Evolutionary conservation across 2,888 invertebrate genomes (phyloP).

Genomic region (Ophion slaviceki): DNA sequence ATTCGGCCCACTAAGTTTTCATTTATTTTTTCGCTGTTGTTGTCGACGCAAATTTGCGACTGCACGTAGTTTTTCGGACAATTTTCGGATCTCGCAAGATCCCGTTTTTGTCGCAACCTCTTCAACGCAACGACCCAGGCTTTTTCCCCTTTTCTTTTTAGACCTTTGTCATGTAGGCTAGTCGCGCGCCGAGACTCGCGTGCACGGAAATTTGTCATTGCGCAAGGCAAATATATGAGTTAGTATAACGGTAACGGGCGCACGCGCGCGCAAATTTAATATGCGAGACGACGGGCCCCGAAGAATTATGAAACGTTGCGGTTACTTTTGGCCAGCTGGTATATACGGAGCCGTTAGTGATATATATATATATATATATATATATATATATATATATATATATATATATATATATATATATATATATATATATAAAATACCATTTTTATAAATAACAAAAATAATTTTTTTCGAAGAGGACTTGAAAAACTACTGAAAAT

Average conservation of each 20-base stretch:
- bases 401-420: no score
- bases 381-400: no score
- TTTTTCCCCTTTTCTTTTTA: slow-evolving; percentile 5
- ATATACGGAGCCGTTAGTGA: slow-evolving; percentile 24
- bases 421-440: no score
- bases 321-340: slow-evolving; percentile 53
- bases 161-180: background rate
- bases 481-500: no score
- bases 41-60: no score
- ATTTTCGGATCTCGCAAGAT: background rate
- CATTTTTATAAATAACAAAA: no score
- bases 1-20: no score
- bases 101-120: background rate
- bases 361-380: no score
- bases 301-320: slow-evolving; percentile 59
- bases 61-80: background rate
- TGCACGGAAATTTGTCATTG: slow-evolving; percentile 39
- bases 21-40: no score
- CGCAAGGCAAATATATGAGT: slow-evolving; percentile 34
- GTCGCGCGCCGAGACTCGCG: background rate
- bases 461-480: no score
- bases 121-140: background rate
- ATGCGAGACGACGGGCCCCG: slow-evolving; percentile 59
- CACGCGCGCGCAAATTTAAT: slow-evolving; percentile 43
- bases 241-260: slow-evolving; percentile 51